phyloP scores from a whole-genome alignment of 2,888 invertebrate genomes.

The Hololepta plana region DNA sequence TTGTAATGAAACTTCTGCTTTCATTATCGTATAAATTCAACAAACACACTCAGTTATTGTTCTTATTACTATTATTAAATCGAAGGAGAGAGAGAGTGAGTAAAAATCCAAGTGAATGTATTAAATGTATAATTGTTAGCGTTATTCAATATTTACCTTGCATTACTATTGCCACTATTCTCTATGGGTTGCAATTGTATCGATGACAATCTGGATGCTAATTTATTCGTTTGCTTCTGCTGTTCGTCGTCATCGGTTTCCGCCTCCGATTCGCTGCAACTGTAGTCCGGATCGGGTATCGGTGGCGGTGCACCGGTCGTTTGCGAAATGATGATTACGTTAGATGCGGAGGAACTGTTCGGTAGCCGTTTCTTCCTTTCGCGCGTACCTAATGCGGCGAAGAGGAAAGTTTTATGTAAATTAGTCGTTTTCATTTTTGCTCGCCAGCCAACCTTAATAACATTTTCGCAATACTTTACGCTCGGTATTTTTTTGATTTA shows the following conservation, averaged over 20 bases:
- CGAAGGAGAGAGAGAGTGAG: no score
- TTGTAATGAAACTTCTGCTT: no score
- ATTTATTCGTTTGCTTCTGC: conserved; percentile 22
- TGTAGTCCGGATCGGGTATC: conserved; percentile 86
- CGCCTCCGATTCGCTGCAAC: conserved; percentile 71
- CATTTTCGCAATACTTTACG: no score
- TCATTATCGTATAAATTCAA: no score
- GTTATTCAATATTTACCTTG: conserved; percentile 31
- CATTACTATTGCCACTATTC: conserved; percentile 59
- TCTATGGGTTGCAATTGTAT: conserved; percentile 34
- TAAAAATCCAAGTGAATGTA: no score
- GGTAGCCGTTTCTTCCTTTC: conserved; percentile 25
- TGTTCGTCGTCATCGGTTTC: conserved; percentile 30
- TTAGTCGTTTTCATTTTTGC: no score
- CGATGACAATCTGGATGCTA: conserved; percentile 24
- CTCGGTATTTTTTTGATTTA: no score
- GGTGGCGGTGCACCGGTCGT: conserved; percentile 37
- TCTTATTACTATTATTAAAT: no score
- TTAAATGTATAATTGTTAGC: no score
- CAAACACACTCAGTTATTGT: no score
- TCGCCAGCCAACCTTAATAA: no score
- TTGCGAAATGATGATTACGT: conserved; percentile 14
- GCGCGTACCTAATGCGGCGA: conserved; percentile 17
- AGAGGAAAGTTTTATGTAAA: conserved; percentile 1
- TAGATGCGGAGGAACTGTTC: conserved; percentile 25